Evolutionary conservation across 2,113 vertebrate species (phyloP).

Genomic region (Callopanchax toddi): DNA sequence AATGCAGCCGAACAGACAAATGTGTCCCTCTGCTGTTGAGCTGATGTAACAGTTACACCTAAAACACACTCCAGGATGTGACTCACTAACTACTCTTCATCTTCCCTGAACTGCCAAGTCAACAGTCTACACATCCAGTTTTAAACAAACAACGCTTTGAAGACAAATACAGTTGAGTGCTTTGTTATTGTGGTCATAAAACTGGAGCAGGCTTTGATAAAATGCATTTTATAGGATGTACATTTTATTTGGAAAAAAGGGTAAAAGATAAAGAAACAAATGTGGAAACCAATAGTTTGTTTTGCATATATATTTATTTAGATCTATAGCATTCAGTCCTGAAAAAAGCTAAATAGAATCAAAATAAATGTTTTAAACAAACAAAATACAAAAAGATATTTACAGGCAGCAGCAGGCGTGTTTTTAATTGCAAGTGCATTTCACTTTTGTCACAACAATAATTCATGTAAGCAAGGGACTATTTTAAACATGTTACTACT

Average conservation of each 20-base stretch:
- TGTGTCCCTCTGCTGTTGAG: slow-evolving; percentile 57
- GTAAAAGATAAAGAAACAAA: no score
- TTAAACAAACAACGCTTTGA: slow-evolving; percentile 57
- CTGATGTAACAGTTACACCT: slow-evolving; percentile 64
- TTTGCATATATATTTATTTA: no score
- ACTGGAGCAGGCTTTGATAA: slow-evolving; percentile 1
- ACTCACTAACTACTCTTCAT: slow-evolving; percentile 24
- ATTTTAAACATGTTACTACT: no score
- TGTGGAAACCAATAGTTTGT: no score
- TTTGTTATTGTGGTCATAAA: slow-evolving; percentile 31
- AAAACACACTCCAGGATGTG: slow-evolving; percentile 7
- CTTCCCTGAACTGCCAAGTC: slow-evolving; percentile 16
- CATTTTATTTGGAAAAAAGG: no score
- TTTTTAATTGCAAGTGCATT: neutral
- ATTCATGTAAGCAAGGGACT: no score
- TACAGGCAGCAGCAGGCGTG: neutral
- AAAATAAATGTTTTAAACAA: neutral
- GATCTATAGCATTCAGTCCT: no score
- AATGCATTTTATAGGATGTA: neutral
- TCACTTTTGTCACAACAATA: neutral
- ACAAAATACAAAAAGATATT: neutral
- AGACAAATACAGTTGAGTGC: slow-evolving; percentile 55
- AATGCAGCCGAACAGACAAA: slow-evolving; percentile 64
- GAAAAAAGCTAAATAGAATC: neutral
- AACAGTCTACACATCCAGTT: slow-evolving; percentile 34